These are phyloP conservation scores for Leucania comma DNA, from an alignment of 2,888 invertebrate species.

Conservation along the genomic window DNA sequence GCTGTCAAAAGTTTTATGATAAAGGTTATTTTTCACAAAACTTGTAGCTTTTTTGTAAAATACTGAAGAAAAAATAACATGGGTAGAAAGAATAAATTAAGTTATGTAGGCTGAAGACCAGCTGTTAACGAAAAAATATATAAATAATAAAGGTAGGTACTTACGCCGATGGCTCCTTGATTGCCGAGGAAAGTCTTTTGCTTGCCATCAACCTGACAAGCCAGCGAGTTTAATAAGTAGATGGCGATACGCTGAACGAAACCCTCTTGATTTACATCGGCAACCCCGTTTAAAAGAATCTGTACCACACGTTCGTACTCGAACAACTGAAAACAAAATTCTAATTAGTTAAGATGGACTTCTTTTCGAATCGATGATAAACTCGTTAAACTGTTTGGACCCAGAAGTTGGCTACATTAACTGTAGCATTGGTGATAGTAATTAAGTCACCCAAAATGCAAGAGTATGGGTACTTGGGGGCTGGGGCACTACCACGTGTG, in stretches of 20 bases:
- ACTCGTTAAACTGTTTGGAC: too few relatives aligned
- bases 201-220: conserved; percentile 98
- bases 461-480: too few relatives aligned
- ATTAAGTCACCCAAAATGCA: too few relatives aligned
- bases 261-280: conserved; percentile 95
- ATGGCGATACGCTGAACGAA: conserved; percentile 98
- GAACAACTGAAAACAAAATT: conserved; percentile 92
- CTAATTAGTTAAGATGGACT: not conserved
- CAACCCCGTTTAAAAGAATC: conserved; percentile 95
- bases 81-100: not conserved
- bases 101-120: not conserved
- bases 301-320: conserved; percentile 97
- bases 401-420: too few relatives aligned
- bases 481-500: too few relatives aligned
- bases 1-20: not conserved
- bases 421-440: too few relatives aligned
- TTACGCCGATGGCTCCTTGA: conserved; percentile 95
- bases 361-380: too few relatives aligned
- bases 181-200: conserved; percentile 98
- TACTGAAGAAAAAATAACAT: not conserved
- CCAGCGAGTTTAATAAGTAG: conserved; percentile 98
- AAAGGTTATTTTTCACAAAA: not conserved
- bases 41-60: not conserved
- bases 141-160: conserved; percentile 66
- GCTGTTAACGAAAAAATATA: conserved; percentile 8